phyloP scores from a whole-genome alignment of 2,113 vertebrate species.

The Emydocephalus ijimae region DNA sequence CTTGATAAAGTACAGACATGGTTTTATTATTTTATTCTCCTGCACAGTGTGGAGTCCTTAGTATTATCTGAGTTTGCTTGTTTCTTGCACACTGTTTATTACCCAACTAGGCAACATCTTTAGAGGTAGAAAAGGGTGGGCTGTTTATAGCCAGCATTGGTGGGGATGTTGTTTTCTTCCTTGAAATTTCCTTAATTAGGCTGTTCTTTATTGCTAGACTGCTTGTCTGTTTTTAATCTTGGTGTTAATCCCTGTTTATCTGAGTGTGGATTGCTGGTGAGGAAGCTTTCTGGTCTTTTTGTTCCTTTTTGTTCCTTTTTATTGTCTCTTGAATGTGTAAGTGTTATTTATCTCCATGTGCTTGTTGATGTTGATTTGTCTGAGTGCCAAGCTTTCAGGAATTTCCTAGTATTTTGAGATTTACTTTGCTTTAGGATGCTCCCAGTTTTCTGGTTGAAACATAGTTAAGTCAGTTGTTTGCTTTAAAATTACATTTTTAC shows the following conservation, averaged over 20 bases:
- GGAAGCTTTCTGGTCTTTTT: background rate
- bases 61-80: background rate
- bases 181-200: background rate
- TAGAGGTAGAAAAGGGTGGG: background rate
- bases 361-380: background rate
- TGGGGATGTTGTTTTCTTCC: background rate
- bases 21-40: background rate
- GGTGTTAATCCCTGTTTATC: background rate
- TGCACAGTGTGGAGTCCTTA: background rate
- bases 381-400: background rate
- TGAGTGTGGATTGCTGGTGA: background rate
- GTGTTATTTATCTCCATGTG: background rate
- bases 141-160: background rate
- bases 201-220: background rate
- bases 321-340: background rate
- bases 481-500: background rate
- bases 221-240: background rate
- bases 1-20: background rate
- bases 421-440: background rate
- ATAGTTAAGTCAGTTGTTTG: background rate
- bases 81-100: background rate
- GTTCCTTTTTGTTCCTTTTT: background rate
- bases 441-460: background rate
- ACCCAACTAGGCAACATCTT: background rate
- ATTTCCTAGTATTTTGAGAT: background rate